Evolutionary conservation across 2,888 invertebrate species (phyloP), one percentile per base, ranked within the genome.

Genomic region (Leptinotarsa haldemani): DNA sequence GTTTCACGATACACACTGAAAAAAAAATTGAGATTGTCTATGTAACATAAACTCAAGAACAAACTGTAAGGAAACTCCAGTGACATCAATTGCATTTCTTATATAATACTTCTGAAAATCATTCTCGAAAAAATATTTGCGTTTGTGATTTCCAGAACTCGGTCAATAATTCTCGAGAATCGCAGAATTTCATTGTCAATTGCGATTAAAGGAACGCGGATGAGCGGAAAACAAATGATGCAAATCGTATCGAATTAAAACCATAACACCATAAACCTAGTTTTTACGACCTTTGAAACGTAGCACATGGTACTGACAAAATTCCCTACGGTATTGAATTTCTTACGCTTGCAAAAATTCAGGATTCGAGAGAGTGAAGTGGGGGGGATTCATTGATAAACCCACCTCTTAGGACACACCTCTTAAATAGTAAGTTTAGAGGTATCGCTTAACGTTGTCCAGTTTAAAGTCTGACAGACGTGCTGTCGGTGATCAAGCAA

Each of bases 371-470:
- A 68, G 50, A 58, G 48, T 48, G 64, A 52, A 65, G 72, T 53
- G 76, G 65, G 74, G 77, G 71, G 65, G 30, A 71, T 68, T 73
- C 78, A 79, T 79, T 79, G 73, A 78, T 78, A 76, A 78, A 77
- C 77, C 78, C 77, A 77, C 77, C 78, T 77, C 77, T 74, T 77
- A 73, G 70, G 78, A 79, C 78, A 79, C 78, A 77, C 78, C 78
- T 77, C 77, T 77, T 76, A 77, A 79, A 77, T 79, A 77, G 77
- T 77, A 75, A 77, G 74, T 77, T 74, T 78, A 74, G 74, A 74
- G 75, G 77, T 79, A 77, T 70, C 73, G 75, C 75, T 70, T 69
- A 69, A 58, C 58, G 73, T 50, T 79, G 78, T 77, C 78, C 78
- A 79, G 78, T 78, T 70, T 74, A 75, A 77, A 78, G 74, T 66